Evolutionary conservation across 2,888 invertebrate species (phyloP).

Genomic region (Lasius fuliginosus): DNA sequence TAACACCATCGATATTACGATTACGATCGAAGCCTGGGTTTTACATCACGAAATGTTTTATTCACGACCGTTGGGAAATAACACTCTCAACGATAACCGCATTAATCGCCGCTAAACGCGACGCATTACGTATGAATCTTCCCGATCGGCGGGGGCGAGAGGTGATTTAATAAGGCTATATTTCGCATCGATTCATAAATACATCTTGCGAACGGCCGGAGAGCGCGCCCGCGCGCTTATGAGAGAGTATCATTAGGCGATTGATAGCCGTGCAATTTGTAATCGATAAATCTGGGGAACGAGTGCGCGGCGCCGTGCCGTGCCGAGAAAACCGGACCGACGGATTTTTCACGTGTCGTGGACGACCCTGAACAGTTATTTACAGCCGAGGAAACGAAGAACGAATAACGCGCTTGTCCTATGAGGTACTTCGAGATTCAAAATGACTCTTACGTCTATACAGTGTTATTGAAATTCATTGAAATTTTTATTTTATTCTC

Average conservation of each 20-base stretch:
- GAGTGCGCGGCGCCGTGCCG: constrained; percentile 65
- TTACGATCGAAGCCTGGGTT: neutral
- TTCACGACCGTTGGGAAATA: constrained; percentile 44
- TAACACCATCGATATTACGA: neutral
- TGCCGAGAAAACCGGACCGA: constrained; percentile 68
- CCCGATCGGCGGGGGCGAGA: constrained; percentile 59
- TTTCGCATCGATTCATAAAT: constrained; percentile 76
- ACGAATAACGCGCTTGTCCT: neutral
- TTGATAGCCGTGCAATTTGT: constrained; percentile 81
- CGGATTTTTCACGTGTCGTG: constrained; percentile 64
- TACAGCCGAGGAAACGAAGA: constrained; percentile 52
- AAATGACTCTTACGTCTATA: constrained; percentile 4
- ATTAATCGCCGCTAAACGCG: constrained; percentile 59
- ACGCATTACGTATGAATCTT: constrained; percentile 55
- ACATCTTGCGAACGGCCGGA: constrained; percentile 64
- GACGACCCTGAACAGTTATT: constrained; percentile 65
- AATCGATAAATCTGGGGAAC: constrained; percentile 81
- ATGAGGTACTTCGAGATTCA: neutral
- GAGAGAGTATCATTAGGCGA: constrained; percentile 77
- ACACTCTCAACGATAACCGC: constrained; percentile 35
- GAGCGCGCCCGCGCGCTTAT: constrained; percentile 41
- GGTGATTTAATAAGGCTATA: constrained; percentile 75
- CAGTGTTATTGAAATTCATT: neutral
- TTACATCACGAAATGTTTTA: constrained; percentile 25
- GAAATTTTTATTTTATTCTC: neutral